A percentile compares a stretch with the other conserved stretches of the same genome.
Conservation (phyloP, 37 sponge, comb jelly and placozoan genomes). For the Cladorhizidae sp. region DNA sequence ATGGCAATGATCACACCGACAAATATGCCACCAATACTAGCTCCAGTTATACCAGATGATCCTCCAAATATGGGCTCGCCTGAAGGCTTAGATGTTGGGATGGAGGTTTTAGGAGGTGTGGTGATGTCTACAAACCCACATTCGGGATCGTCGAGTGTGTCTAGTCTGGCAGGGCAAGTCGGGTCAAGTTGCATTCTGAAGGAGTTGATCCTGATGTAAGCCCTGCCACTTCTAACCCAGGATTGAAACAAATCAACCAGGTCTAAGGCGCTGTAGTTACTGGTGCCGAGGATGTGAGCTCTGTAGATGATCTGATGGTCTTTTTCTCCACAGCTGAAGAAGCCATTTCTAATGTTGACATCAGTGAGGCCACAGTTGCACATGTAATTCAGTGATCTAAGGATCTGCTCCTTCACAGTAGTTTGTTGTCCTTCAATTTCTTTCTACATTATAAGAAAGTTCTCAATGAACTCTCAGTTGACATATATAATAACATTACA, state of each 20-base stretch:
- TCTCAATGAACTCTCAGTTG: too few species aligned
- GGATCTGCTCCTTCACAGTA: neutral
- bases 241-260: slow-evolving; percentile 22
- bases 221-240: slow-evolving; percentile 12
- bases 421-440: neutral
- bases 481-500: too few species aligned
- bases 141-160: slow-evolving; percentile 13
- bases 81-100: neutral
- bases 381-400: neutral
- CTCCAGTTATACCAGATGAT: neutral
- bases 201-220: neutral
- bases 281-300: slow-evolving; percentile 27
- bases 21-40: slow-evolving; percentile 1
- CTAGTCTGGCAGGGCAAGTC: slow-evolving; percentile 6
- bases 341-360: neutral
- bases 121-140: neutral
- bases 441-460: neutral
- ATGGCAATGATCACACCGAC: slow-evolving; percentile 13
- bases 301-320: slow-evolving; percentile 29
- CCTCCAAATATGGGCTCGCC: too few species aligned
- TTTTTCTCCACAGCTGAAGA: slow-evolving; percentile 25
- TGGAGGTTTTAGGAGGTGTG: neutral
- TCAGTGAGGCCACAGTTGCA: slow-evolving; percentile 19
- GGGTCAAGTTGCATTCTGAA: slow-evolving; percentile 15
- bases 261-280: neutral